Base-by-base conservation (phyloP, 2,888 invertebrate genomes). In the Hydroisotoma schaefferi region DNA sequence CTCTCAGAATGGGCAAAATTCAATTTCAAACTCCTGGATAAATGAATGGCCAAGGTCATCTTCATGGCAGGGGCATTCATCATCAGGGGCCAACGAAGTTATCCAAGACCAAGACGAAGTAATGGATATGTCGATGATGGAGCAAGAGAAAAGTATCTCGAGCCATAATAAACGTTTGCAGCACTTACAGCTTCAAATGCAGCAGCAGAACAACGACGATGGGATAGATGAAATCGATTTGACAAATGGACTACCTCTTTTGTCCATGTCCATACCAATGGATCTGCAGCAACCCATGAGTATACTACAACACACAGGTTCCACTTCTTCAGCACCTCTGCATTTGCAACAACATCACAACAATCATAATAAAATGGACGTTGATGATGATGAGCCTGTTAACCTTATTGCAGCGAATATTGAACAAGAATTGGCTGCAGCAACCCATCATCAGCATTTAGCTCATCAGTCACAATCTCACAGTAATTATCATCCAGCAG, bases 71-170 rank as follows among this genome's bases (percentile, higher is more conserved):
- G 12, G 40, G 3, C 53, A 40, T 53, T n/a, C 38, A n/a, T 37
- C 52, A 18, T 20, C 37, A 25, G 15, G n/a, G 20, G 40, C 20
- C n/a, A 18, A 15, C 4, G 61, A 49, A 6, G 58, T 51, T 22
- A 48, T 54, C 52, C 54, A 60, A 28, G 72, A 69, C 38, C 72
- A 72, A 53, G 69, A 70, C 22, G 70, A 70, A 48, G 72, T 69
- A 1, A 72, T 70, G 70, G 70, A 70, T 44, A 70, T 70, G 70
- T 65, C 66, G 1, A 61, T 70, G 40, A 68, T 70, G 40, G 70
- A 70, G 10, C 59, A 63, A 49, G 63, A 63, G 26, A 63, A 63
- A 37, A 53, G 53, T 10, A 26, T 53, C 40, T 52, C 51, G 15
- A 40, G 27, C 26, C 43, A 38, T n/a, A 40, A 22, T 22, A 53